Conservation (phyloP, 2,113 vertebrate genomes). For the Syngnathus typhle region DNA sequence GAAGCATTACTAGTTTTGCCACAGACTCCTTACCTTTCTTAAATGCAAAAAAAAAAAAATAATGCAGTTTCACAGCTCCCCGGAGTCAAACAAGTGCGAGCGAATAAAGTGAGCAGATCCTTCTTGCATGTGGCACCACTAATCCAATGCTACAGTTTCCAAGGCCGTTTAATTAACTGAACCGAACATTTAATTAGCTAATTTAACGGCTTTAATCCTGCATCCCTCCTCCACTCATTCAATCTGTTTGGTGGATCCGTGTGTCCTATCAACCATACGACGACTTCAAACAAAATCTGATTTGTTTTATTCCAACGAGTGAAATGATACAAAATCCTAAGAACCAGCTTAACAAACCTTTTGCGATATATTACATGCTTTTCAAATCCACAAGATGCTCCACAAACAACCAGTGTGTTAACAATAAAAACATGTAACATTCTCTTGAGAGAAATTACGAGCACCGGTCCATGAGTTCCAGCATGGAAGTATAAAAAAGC, state of each 20-base stretch:
- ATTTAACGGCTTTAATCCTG: conserved; percentile 41
- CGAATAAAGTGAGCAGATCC: neutral
- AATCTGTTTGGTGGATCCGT: conserved; percentile 4
- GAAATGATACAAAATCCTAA: conserved; percentile 90
- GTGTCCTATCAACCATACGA: neutral
- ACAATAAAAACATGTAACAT: conserved; percentile 80
- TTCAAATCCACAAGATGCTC: conserved; percentile 72
- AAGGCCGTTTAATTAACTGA: conserved; percentile 37
- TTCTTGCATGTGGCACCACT: conserved; percentile 3
- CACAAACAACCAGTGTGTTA: conserved; percentile 78
- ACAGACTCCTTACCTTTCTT: neutral
- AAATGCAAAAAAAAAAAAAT: neutral
- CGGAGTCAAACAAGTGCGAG: conserved; percentile 8
- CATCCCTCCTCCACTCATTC: conserved; percentile 11
- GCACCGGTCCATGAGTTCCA: conserved; percentile 80
- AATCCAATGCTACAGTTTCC: conserved; percentile 4
- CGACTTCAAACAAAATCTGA: conserved; percentile 21
- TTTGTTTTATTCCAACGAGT: conserved; percentile 67
- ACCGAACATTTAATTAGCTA: conserved; percentile 16
- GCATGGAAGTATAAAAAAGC: conserved; percentile 66
- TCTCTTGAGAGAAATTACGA: conserved; percentile 70
- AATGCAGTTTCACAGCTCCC: neutral
- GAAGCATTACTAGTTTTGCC: neutral
- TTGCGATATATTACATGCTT: conserved; percentile 95
- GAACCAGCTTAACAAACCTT: conserved; percentile 88